Conservation (phyloP, 2,113 vertebrate species). For the Malurus elegans region DNA sequence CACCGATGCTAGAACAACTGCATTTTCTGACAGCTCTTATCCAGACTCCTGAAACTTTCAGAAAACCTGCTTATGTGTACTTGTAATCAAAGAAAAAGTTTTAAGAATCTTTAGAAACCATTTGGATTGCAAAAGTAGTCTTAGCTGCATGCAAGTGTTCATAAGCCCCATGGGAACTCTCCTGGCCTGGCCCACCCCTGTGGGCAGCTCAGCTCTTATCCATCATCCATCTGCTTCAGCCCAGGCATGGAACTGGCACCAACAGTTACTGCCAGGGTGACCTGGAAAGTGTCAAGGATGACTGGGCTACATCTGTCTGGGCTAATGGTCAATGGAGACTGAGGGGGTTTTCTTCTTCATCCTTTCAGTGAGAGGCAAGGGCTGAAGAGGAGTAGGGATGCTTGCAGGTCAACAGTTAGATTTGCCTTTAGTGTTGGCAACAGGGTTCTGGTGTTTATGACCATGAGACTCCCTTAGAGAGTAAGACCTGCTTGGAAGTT, state of each 20-base stretch:
- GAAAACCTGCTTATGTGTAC: neutral
- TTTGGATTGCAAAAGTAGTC: neutral
- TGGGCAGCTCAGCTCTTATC: neutral
- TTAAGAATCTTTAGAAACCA: neutral
- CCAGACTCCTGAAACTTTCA: neutral
- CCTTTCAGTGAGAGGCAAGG: neutral
- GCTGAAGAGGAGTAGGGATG: neutral
- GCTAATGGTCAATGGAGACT: neutral
- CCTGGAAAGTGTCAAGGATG: neutral
- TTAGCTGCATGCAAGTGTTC: rapidly evolving
- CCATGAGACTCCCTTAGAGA: neutral
- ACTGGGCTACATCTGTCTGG: neutral
- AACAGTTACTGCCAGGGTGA: neutral
- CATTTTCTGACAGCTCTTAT: neutral
- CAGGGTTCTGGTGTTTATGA: neutral
- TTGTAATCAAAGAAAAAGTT: neutral
- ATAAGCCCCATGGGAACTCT: neutral
- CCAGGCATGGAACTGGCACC: neutral
- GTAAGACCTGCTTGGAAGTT: neutral
- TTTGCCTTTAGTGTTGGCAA: neutral
- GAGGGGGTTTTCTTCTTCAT: neutral
- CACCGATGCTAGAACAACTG: neutral
- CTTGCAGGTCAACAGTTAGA: neutral
- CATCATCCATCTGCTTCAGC: neutral
- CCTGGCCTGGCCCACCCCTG: neutral